Base-by-base conservation (phyloP, 2,888 invertebrate genomes). In the Neoaliturus tenellus region DNA sequence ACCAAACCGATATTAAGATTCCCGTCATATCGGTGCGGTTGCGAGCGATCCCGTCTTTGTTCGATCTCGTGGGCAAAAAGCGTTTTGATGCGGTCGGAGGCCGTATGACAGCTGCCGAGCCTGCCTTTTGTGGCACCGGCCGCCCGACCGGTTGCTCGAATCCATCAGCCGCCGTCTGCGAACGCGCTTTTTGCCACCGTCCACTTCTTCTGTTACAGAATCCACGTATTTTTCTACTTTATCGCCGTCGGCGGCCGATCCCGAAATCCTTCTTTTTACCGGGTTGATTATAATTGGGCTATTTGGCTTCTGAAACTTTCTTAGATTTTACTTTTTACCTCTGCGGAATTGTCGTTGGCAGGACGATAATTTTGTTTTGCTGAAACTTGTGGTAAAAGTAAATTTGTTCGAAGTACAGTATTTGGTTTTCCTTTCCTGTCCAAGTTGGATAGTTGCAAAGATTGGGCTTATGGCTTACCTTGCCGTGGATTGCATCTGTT, bases 71-170 rank as follows among this genome's bases (percentile, higher is more conserved):
- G 48, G 51, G 51, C 51, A 51, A 51, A 51, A 51, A 51, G 20
- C 51, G 51, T 51, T 51, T 51, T 51, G 51, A 51, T 23, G 51
- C 48, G 14, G 2, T 55, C 20, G 20, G n/a, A 6, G 62, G 62
- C 62, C 62, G 31, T 62, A 62, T 31, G 62, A 62, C 51, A 51
- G 51, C 51, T 55, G 62, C 62, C 62, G n/a, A n/a, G n/a, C n/a
- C n/a, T 51, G 62, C 62, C 62, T 62, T 62, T 62, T 62, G 62
- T 62, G 62, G 62, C 62, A 62, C 62, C 48, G 48, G 25, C 55
- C 51, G 51, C 51, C 51, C 62, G 62, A 62, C 62, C 62, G 62
- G 62, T 62, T 28, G 62, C 20, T n/a, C 14, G 55, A 20, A 23
- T 55, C 55, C 23, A 25, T 55, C 55, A 55, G 55, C 12, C 20